A percentile compares a stretch with the other conserved stretches of the same genome.
phyloP scores from a whole-genome alignment of 2,888 invertebrate genomes.

The Drosophila recens region DNA sequence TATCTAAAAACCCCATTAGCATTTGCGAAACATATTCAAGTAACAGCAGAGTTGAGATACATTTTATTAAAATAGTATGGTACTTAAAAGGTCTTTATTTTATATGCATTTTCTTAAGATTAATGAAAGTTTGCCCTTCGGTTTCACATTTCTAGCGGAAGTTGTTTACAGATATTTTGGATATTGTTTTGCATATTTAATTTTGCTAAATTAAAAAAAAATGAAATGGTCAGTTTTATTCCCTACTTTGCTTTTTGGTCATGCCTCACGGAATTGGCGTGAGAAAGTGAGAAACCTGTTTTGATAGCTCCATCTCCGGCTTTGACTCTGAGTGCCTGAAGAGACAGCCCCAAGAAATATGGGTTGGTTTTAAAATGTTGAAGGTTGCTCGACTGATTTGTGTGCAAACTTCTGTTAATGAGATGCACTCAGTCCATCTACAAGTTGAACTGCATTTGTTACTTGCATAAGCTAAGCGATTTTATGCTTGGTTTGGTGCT shows the following conservation, averaged over 20 bases:
- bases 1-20: conserved; percentile 16
- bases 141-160: conserved; percentile 56
- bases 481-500: conserved; percentile 37
- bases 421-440: conserved; percentile 46
- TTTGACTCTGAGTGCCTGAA: background rate
- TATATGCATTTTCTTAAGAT: conserved; percentile 15
- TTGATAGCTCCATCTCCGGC: conserved; percentile 24
- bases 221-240: conserved; percentile 28
- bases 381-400: conserved; percentile 51
- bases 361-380: conserved; percentile 42
- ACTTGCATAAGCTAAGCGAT: conserved; percentile 42
- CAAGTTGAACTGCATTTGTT: conserved; percentile 41
- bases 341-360: conserved; percentile 25
- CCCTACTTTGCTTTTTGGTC: conserved; percentile 36
- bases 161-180: conserved; percentile 56
- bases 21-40: conserved; percentile 15
- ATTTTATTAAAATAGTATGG: background rate
- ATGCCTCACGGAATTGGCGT: conserved; percentile 71
- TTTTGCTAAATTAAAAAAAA: conserved; percentile 31
- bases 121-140: conserved; percentile 29
- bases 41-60: background rate
- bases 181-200: conserved; percentile 50
- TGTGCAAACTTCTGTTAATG: conserved; percentile 45
- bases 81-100: background rate
- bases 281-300: conserved; percentile 81